Evolutionary conservation across 2,113 vertebrate genomes (phyloP), one percentile per base, ranked within the genome.

Genomic region (Ictalurus punctatus): DNA sequence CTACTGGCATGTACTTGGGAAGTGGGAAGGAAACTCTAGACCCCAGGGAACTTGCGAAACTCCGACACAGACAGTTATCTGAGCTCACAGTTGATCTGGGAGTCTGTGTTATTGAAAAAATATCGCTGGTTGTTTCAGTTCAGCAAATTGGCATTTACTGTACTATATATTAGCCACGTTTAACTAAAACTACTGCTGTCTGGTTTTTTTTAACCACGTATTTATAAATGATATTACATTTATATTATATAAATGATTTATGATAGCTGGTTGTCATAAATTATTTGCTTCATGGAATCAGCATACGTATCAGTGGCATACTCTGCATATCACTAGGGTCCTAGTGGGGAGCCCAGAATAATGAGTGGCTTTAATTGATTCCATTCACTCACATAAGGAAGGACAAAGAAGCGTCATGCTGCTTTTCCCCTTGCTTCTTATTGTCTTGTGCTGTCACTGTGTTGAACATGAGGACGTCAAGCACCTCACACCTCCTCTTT

Each of bases 401-500:
- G 69, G 63, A 83, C 82, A 84, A 79, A 85, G 82, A 73, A 34
- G 76, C 63, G 63, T 91, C 81, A 73, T 78, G 74, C 88, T 84
- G 81, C 73, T 86, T 86, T 91, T 67, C 59, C 86, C 86, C 67
- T 86, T 87, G 88, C 89, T 89, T 85, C 85, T 91, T 85, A 82
- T 87, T 91, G 88, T 89, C 65, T 63, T 84, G n/a, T 87, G 56
- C 90, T 89, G 85, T 87, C 90, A 91, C 71, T 13, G 65, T 82
- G 83, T 81, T 82, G 81, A 89, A 87, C 86, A 89, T 40, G 79
- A 83, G 87, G 69, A 59, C 83, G 65, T 86, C 78, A 73, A 89
- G 87, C 44, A 90, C 88, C 86, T 89, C 74, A 65, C 76, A 37
- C 58, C 84, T 23, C 37, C 52, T 37, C 63, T 80, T 65, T 25